phyloP scores from a whole-genome alignment of 2,797 vertebrate genomes.

The Rhyacichthys aspro region DNA sequence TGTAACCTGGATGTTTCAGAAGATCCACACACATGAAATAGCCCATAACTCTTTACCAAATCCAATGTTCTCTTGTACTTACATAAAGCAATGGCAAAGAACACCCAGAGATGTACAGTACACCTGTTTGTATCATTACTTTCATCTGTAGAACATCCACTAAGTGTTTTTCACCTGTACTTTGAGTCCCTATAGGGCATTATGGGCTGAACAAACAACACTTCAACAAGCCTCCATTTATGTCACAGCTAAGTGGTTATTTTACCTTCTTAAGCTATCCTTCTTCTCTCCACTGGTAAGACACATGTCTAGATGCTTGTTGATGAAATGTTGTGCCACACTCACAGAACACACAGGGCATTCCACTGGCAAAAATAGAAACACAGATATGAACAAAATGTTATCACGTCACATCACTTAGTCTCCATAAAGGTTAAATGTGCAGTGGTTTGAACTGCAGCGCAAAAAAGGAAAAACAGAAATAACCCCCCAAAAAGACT shows the following conservation, averaged over 20 bases:
- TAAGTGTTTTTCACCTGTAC: not conserved
- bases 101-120: not conserved
- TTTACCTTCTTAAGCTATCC: constrained; percentile 90
- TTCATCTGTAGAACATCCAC: not conserved
- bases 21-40: too few species aligned
- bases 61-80: not conserved
- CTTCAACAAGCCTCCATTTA: not conserved
- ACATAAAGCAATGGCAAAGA: not conserved
- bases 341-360: constrained; percentile 91
- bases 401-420: not conserved
- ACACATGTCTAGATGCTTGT: constrained; percentile 92
- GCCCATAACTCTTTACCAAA: too few species aligned
- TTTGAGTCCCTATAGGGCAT: not conserved
- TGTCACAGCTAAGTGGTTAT: constrained; percentile 4
- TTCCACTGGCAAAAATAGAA: constrained; percentile 80
- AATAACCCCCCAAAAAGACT: constrained; percentile 1
- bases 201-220: constrained; percentile 4
- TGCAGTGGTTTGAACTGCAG: too few species aligned
- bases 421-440: too few species aligned
- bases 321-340: constrained; percentile 86
- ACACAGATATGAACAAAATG: constrained; percentile 1
- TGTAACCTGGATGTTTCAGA: too few species aligned
- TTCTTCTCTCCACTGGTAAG: constrained; percentile 89
- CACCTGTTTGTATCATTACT: not conserved
- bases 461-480: not conserved